Evolutionary conservation across 1,140 invertebrate species (phyloP), one percentile per base, ranked within the genome.

Genomic region (Zaprionus inermis): DNA sequence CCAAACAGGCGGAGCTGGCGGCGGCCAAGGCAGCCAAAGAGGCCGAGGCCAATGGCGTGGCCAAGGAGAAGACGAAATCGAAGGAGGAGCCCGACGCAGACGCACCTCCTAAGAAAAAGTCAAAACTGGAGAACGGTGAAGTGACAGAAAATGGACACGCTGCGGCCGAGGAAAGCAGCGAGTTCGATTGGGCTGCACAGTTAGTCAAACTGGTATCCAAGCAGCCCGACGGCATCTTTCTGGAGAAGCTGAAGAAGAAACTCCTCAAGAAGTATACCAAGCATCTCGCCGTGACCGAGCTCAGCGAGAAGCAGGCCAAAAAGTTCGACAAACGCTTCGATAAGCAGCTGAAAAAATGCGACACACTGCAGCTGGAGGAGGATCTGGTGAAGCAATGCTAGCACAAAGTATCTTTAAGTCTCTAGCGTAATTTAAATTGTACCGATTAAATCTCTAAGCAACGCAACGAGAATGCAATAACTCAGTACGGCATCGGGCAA

Each of bases 181-280:
- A 92, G 16, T 91, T 91, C 32, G 76, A 91, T 70, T 88, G 79
- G 78, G 3, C 44, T 3, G 44, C 58, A 0, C 72, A 81, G 49
- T 34, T 91, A 9, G 22, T 44, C 7, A 80, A 88, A 38, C 55
- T 91, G 14, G 80, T 81, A n/a, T 12, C 49, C 32, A 91, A 81
- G 76, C 76, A 91, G 38, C 22, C 58, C 0, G 81, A 91, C 10
- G 91, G 90, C 28, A 91, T 92, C 22, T 71, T 82, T 4, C 28
- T 84, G 24, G 93, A 93, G 55, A 94, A 93, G 66, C 89, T 94
- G 0, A 92, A 78, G 24, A 94, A 94, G 71, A 94, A 94, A 79
- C 91, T 94, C 61, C 82, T 91, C 3, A 94, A 94, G 76, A 93
- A 94, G 81, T 94, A 94, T 78, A 93, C 92, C 68, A 94, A 93